phyloP scores from a whole-genome alignment of 2,888 invertebrate species.

The Tetheella fluctuosa region DNA sequence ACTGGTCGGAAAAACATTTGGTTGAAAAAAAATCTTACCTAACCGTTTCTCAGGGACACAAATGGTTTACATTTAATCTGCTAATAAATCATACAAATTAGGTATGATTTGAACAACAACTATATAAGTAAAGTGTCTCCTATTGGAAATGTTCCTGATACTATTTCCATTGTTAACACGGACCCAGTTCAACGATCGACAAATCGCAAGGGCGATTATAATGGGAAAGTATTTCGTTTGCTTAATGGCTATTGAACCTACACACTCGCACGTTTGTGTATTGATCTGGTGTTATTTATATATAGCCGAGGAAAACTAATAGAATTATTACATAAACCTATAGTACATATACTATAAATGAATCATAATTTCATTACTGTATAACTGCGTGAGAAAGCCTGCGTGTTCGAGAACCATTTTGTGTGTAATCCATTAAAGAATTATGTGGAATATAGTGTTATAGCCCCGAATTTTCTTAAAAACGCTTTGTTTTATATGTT shows the following conservation, averaged over 20 bases:
- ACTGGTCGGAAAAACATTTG: neutral
- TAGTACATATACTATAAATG: neutral
- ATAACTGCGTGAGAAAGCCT: neutral
- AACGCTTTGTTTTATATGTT: too few relatives aligned
- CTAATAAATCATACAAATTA: too few relatives aligned
- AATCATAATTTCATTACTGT: neutral
- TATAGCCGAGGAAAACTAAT: conserved; percentile 1
- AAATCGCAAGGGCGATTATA: neutral
- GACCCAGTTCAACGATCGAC: neutral
- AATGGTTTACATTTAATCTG: too few relatives aligned
- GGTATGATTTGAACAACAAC: too few relatives aligned
- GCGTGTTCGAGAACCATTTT: too few relatives aligned
- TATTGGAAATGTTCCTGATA: neutral
- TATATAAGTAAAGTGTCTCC: neutral
- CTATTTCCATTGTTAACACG: neutral
- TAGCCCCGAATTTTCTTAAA: too few relatives aligned
- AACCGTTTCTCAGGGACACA: too few relatives aligned
- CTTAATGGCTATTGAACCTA: neutral
- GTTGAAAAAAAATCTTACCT: neutral
- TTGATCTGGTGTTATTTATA: neutral
- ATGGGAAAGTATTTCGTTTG: neutral
- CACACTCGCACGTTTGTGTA: neutral
- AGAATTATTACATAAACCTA: neutral
- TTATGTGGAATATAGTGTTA: too few relatives aligned
- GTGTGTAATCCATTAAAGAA: too few relatives aligned